Base-by-base conservation (phyloP, 2,888 invertebrate genomes). In the Macrophya annulata region DNA sequence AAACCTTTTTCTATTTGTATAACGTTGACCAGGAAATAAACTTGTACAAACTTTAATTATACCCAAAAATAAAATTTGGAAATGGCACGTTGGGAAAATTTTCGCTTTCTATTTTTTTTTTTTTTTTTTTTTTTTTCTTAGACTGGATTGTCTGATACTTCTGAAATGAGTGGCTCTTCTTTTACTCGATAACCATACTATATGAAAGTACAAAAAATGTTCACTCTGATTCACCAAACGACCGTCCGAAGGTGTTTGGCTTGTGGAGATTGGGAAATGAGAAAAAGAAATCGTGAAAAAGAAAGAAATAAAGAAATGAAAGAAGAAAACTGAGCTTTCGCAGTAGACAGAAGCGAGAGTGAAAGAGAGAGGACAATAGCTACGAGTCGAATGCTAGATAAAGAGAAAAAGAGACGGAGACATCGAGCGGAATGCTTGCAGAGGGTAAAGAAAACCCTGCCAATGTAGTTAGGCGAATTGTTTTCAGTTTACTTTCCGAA, bases 391-490 rank as follows among this genome's bases (percentile, higher is more conserved):
- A 12, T 68, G 65, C 31, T n/a, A 21, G 43, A 25, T n/a, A 72
- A 43, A 72, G 17, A 77, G 17, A 25, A 48, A 77, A 17, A 8
- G 40, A n/a, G 77, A 51, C 12, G 17, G 10, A 55, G 55, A 77
- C 6, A 77, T 48, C 55, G 72, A 5, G 31, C 40, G 77, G 51
- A 77, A 77, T 77, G 51, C 77, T 77, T 77, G 77, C 55, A 77
- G 51, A 77, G 55, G 51, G 77, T 55, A 77, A 55, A 81, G 59
- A 62, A 81, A 81, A 10, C 62, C 62, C 81, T 21, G 62, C 81
- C 62, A 81, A 62, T 62, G 79, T 59, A 79, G 79, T 79, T 79
- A 37, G 59, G 79, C 79, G 59, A 79, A 79, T 79, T 79, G 79
- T 79, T 79, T 62, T 79, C 77, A 55, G 77, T 77, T 77, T 77